Base-by-base conservation (phyloP, 1,140 invertebrate species). In the Zaprionus gabonicus region DNA sequence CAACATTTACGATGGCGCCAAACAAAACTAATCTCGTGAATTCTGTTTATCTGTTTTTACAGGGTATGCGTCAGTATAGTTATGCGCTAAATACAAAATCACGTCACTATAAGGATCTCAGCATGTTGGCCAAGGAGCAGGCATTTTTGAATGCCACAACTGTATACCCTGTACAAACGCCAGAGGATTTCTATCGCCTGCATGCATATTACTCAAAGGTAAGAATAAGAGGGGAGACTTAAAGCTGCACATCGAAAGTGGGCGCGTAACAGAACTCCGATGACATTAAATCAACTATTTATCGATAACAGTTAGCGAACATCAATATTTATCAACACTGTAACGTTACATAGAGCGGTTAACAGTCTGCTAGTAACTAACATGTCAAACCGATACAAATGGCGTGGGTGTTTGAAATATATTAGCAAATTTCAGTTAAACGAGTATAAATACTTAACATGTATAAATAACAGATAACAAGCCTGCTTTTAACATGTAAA, bases 151-250 rank as follows among this genome's bases (percentile, higher is more conserved):
- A 94, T 46, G 95, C 95, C 1, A 90, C 96, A 12, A 94, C 95
- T 20, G 93, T 97, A 46, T 95, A 95, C 93, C 96, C 96, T 1
- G 93, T 97, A 23, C 93, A 94, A 63, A 94, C 95, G 80, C 94
- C 94, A 28, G 93, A 94, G 12, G 94, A 94, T 67, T 94, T 96
- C 78, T 97, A 96, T 91, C 95, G 95, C 80, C 93, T 97, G 10
- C 96, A 97, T 91, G 94, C 95, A 67, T 95, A 95, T 91, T 95
- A 96, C 91, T 94, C 95, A 63, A 94, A 94, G 91, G 95, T 96
- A 93, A 93, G 86, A 58, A 10, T 2, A n/a, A 7, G n/a, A 46
- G 7, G 7, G 7, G 1, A 46, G n/a, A 46, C 6, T 17, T 34
- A 10, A 25, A 31, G 46, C 46, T 2, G 20, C 46, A 23, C n/a